Evolutionary conservation across 2,888 invertebrate species (phyloP).

Genomic region (Adineta ricciae): DNA sequence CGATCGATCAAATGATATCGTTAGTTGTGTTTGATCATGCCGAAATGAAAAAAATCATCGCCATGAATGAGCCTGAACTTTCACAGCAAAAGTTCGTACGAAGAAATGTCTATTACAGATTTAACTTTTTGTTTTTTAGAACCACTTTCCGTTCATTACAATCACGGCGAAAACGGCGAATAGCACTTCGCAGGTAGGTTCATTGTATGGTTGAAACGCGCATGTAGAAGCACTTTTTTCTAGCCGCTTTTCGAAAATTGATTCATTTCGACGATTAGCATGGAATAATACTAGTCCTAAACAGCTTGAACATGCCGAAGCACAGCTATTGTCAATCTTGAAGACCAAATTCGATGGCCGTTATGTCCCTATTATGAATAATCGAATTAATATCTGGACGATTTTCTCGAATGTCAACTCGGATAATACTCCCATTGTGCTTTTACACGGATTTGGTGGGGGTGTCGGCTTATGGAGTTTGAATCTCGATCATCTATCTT

Average conservation of each 20-base stretch:
- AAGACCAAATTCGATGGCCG: neutral
- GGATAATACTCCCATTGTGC: slow-evolving; percentile 26
- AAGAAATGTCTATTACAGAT: too few species aligned
- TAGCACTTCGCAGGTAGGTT: neutral
- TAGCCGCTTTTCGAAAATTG: neutral
- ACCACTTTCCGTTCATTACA: too few species aligned
- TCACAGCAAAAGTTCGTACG: neutral
- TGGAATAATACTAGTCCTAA: neutral
- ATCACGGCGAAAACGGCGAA: neutral
- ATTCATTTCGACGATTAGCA: neutral
- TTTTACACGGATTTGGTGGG: slow-evolving; percentile 31
- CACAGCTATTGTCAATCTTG: slow-evolving; percentile 13
- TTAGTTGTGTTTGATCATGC: neutral
- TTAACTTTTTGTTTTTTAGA: too few species aligned
- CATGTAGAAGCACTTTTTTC: too few species aligned
- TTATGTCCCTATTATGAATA: slow-evolving; percentile 19
- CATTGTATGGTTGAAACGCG: too few species aligned
- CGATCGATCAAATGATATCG: neutral
- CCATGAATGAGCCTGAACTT: neutral
- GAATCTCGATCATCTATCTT: slow-evolving; percentile 22
- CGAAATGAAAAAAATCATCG: neutral
- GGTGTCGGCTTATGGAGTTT: slow-evolving; percentile 29
- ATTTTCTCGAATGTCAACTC: slow-evolving; percentile 7
- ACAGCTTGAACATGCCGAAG: slow-evolving; percentile 10
- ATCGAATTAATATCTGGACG: slow-evolving; percentile 24